Conservation (phyloP, 2,113 vertebrate genomes). For the Triplophysa tibetana region DNA sequence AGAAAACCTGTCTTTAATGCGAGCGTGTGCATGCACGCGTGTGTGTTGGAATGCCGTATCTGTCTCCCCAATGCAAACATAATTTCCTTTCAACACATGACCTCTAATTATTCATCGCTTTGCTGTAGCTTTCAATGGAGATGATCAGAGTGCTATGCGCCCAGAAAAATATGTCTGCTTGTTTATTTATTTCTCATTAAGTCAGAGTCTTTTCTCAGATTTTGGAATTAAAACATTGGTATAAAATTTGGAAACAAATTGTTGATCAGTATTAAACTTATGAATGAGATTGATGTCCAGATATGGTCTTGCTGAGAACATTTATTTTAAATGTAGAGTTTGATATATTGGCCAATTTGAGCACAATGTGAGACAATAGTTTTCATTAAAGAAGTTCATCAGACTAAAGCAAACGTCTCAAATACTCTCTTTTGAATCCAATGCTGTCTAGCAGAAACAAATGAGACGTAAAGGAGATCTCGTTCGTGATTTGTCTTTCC, state of each 20-base stretch:
- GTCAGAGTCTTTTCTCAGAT: too few relatives aligned
- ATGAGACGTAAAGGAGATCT: slow-evolving; percentile 10
- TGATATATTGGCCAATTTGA: neutral
- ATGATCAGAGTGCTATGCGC: neutral
- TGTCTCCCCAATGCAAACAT: slow-evolving; percentile 7
- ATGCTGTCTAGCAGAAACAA: neutral
- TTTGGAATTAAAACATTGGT: too few relatives aligned
- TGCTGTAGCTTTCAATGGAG: neutral
- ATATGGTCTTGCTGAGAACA: too few relatives aligned
- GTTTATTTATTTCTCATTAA: neutral
- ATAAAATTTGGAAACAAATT: too few relatives aligned
- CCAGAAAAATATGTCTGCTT: neutral
- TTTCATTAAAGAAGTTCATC: too few relatives aligned
- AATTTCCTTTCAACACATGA: slow-evolving; percentile 13
- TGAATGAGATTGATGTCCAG: too few relatives aligned
- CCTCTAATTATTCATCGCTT: slow-evolving; percentile 27
- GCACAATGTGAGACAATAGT: too few relatives aligned
- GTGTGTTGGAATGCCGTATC: slow-evolving; percentile 16
- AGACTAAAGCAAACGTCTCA: too few relatives aligned
- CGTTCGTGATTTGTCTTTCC: neutral
- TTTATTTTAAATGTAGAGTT: neutral
- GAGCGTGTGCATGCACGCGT: neutral
- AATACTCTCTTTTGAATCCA: neutral
- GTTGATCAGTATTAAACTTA: too few relatives aligned
- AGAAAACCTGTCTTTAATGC: slow-evolving; percentile 13